Evolutionary conservation across 1,140 invertebrate species (phyloP).

Genomic region (Dendrolimus kikuchii): DNA sequence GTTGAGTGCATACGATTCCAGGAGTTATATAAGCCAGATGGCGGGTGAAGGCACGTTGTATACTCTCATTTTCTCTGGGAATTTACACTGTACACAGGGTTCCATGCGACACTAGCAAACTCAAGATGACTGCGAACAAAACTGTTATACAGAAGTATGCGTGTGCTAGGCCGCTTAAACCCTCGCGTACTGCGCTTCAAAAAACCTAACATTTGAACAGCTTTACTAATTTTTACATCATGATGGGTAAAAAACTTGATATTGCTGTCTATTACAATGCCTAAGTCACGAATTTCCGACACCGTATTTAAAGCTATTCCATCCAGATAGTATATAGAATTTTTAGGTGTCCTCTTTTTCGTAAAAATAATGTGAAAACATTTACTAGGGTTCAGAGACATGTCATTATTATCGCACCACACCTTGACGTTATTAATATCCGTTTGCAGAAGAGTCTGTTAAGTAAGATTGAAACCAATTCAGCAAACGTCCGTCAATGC

Average conservation of each 20-base stretch:
- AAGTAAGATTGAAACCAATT: too few relatives aligned
- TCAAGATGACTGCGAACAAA: constrained; percentile 14
- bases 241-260: constrained; percentile 7
- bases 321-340: too few relatives aligned
- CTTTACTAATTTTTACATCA: constrained; percentile 4
- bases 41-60: constrained; percentile 13
- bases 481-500: too few relatives aligned
- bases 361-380: constrained; percentile 7
- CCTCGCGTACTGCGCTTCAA: constrained; percentile 10
- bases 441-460: too few relatives aligned
- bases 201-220: constrained; percentile 15
- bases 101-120: constrained; percentile 15
- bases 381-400: constrained; percentile 7
- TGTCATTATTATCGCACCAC: not conserved
- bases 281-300: constrained; percentile 11
- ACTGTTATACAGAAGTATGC: constrained; percentile 10
- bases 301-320: constrained; percentile 5
- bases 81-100: constrained; percentile 10
- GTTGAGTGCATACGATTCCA: too few relatives aligned
- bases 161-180: constrained; percentile 3
- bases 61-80: constrained; percentile 15
- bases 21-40: not conserved
- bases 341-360: constrained; percentile 3
- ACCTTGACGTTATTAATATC: too few relatives aligned
- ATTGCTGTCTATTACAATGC: constrained; percentile 7